Percentiles rank a stretch among this genome's conserved stretches.
Evolutionary conservation across 2,888 invertebrate species (phyloP).

Genomic region (Omphaloscelis lunosa): DNA sequence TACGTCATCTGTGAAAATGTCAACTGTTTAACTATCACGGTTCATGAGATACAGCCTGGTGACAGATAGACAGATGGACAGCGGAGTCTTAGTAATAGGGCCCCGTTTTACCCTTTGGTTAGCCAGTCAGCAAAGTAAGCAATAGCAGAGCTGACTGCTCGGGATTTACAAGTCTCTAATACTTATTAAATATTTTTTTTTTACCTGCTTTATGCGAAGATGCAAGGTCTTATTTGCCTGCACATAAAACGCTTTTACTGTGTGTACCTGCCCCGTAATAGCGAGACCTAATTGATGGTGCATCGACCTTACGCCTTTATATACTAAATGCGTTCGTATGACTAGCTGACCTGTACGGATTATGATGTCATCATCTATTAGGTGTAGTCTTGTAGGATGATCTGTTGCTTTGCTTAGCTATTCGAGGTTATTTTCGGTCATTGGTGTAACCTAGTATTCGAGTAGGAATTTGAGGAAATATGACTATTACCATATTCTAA

Average conservation of each 20-base stretch:
- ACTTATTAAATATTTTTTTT: too few relatives aligned
- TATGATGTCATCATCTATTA: constrained; percentile 54
- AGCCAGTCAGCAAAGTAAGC: neutral
- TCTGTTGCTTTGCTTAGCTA: neutral
- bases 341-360: constrained; percentile 34
- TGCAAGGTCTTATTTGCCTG: neutral
- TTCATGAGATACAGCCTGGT: too few relatives aligned
- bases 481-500: neutral
- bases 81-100: too few relatives aligned
- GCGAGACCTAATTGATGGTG: constrained; percentile 56
- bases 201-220: neutral
- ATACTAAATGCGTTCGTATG: constrained; percentile 29
- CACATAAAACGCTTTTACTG: neutral
- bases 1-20: too few relatives aligned
- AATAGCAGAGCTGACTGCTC: neutral
- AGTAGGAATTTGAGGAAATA: neutral
- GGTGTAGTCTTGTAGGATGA: constrained; percentile 8
- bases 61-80: too few relatives aligned
- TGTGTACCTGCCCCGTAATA: constrained; percentile 29
- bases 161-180: neutral
- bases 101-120: too few relatives aligned
- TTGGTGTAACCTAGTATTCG: neutral
- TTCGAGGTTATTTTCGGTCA: neutral
- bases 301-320: constrained; percentile 56
- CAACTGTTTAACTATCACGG: too few relatives aligned